A percentile compares a stretch with the other conserved stretches of the same genome.
These are phyloP conservation scores for Stratiolaelaps scimitus DNA, from an alignment of 1,140 invertebrate genomes.

Conservation along the genomic window DNA sequence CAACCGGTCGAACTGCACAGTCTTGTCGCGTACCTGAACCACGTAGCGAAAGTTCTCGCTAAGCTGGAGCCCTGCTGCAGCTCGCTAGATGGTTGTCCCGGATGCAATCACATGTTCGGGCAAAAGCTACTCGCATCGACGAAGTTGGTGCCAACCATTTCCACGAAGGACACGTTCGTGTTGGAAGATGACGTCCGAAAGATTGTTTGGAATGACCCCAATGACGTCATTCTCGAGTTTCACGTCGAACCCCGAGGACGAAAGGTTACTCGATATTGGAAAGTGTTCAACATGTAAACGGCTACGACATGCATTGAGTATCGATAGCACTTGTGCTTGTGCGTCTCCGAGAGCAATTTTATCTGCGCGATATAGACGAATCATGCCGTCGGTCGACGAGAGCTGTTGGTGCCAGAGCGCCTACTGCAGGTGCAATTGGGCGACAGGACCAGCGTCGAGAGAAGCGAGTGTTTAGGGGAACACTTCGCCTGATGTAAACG, in stretches of 20 bases:
- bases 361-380: no score
- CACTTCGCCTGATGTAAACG: no score
- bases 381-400: no score
- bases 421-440: no score
- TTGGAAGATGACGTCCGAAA: slow-evolving; percentile 20
- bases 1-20: slow-evolving; percentile 8
- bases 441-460: no score
- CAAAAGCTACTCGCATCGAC: slow-evolving; percentile 13
- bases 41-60: slow-evolving; percentile 12
- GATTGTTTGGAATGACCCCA: slow-evolving; percentile 20
- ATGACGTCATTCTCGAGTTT: slow-evolving; percentile 14
- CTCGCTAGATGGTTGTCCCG: slow-evolving; percentile 4
- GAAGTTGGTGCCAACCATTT: slow-evolving; percentile 8
- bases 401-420: no score
- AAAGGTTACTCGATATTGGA: slow-evolving; percentile 21
- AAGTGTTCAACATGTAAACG: slow-evolving; percentile 18
- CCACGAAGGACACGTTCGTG: slow-evolving; percentile 14
- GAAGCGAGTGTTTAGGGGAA: no score
- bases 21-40: slow-evolving; percentile 3
- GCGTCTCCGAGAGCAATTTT: no score
- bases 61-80: slow-evolving; percentile 22
- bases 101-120: slow-evolving; percentile 16
- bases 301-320: no score
- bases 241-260: slow-evolving; percentile 10
- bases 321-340: no score